A percentile compares a stretch with the other conserved stretches of the same genome.
Evolutionary conservation across 2,888 invertebrate species (phyloP).

Genomic region (Drosophila histrio): DNA sequence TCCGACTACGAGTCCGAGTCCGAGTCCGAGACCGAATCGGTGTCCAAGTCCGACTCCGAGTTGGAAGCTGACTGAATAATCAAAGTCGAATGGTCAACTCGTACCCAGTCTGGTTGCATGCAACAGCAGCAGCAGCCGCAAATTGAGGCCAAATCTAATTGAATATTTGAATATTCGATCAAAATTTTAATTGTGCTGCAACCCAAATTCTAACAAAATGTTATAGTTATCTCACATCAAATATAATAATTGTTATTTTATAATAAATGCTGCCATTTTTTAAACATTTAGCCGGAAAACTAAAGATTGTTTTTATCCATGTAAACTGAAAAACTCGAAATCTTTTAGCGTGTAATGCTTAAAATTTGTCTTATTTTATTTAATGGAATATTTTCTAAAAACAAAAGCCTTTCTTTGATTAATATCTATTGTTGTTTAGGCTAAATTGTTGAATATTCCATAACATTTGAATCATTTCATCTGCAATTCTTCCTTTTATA

Average conservation of each 20-base stretch:
- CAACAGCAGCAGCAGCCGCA: constrained; percentile 18
- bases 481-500: neutral
- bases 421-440: neutral
- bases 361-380: neutral
- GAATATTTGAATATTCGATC: constrained; percentile 49
- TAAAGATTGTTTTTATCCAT: neutral
- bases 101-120: constrained; percentile 28
- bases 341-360: too few species aligned
- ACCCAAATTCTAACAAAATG: constrained; percentile 5
- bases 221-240: neutral
- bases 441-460: neutral
- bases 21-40: neutral
- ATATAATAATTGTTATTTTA: neutral
- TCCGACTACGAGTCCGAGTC: constrained; percentile 10
- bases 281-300: neutral
- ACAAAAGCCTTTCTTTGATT: neutral
- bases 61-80: constrained; percentile 1
- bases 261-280: neutral
- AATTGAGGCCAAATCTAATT: constrained; percentile 70
- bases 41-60: constrained; percentile 15
- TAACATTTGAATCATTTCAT: neutral
- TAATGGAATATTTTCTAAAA: neutral
- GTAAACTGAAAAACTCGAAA: neutral
- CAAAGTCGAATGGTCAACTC: constrained; percentile 28
- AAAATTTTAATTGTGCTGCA: constrained; percentile 13